Base-by-base conservation (phyloP, 2,113 vertebrate genomes). In the Passer montanus region DNA sequence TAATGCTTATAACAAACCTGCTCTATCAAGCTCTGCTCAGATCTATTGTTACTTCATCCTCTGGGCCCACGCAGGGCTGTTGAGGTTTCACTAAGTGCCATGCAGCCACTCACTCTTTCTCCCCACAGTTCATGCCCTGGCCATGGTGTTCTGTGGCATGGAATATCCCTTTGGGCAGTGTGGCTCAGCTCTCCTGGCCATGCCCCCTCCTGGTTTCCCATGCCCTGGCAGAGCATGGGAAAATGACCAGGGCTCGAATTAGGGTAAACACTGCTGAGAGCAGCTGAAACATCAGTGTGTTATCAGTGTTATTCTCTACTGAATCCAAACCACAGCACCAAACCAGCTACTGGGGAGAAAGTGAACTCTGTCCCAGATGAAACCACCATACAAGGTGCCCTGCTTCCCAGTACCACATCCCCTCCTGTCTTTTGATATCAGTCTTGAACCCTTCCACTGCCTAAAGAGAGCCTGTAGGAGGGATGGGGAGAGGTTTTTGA, bases 11-110 rank as follows among this genome's bases (percentile, higher is more conserved):
- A 60, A 41, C n/a, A 62, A 68, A 55, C 18, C 5, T 31, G 30
- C 10, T 55, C 33, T 22, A 13, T 49, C n/a, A 35, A 3, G 2
- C 4, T 55, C n/a, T 55, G 41, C 70, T 62, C n/a, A 27, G 30
- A 31, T 33, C 41, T 41, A 9, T 26, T 26, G 28, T 31, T 47
- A 22, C n/a, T 41, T 26, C 43, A 26, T 24, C 10, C 39, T 22
- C 62, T 30, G 22, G n/a, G 46, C 16, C 19, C 20, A 6, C 0
- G 0, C 0, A 31, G 17, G 14, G 47, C 26, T 35, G 28, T 1
- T 60, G 20, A 62, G 20, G 9, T 41, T 67, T 59, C 64, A 53
- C 9, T 30, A 9, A 18, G 10, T 35, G 17, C 30, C 53, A 27
- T 14, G 21, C 16, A 62, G 41, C 17, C 14, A 26, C 28, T 58